Evolutionary conservation across 2,888 invertebrate genomes (phyloP).

Genomic region (Eulithis prunata): DNA sequence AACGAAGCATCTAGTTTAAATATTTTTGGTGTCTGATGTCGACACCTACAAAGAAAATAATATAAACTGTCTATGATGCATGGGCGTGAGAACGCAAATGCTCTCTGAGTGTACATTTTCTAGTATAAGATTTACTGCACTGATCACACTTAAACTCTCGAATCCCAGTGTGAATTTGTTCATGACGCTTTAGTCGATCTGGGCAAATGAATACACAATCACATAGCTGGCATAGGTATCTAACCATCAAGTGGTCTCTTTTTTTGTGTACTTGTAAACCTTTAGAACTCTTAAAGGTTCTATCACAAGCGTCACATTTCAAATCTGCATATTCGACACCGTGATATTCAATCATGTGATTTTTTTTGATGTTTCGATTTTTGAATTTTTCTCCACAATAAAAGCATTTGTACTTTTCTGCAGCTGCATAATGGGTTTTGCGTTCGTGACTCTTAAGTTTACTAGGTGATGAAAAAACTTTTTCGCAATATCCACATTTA

Average conservation of each 20-base stretch:
- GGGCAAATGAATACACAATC: conserved; percentile 56
- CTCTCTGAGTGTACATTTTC: conserved; percentile 27
- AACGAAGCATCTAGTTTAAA: too few relatives aligned
- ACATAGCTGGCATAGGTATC: conserved; percentile 59
- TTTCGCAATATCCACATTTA: conserved; percentile 31
- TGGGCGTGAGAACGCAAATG: conserved; percentile 29
- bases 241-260: conserved; percentile 28
- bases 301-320: conserved; percentile 32
- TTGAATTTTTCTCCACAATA: conserved; percentile 54
- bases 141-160: conserved; percentile 27
- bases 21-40: too few relatives aligned
- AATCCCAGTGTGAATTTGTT: conserved; percentile 24
- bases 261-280: conserved; percentile 29
- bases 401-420: conserved; percentile 39
- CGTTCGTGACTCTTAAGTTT: conserved; percentile 21
- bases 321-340: conserved; percentile 29
- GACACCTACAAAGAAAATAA: too few relatives aligned
- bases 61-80: too few relatives aligned
- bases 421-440: conserved; percentile 1
- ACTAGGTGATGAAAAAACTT: conserved; percentile 13
- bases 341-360: conserved; percentile 30
- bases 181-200: conserved; percentile 17
- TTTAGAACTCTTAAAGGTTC: conserved; percentile 26
- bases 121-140: conserved; percentile 24
- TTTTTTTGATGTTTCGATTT: conserved; percentile 41